These are phyloP conservation scores for Festucalex cinctus DNA, from an alignment of 2,113 vertebrate species.

Conservation along the genomic window DNA sequence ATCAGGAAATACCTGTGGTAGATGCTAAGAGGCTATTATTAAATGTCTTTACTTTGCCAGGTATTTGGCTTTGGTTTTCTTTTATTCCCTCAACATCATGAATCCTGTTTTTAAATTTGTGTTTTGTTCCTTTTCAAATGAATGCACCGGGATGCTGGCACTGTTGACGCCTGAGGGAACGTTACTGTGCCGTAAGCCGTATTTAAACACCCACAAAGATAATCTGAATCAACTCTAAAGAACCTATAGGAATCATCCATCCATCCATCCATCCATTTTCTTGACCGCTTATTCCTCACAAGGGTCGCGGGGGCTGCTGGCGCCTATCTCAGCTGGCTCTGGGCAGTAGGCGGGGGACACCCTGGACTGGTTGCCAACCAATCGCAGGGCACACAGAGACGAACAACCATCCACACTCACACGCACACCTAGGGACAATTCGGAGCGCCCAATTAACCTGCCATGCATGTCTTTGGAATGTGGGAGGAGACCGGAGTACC, in stretches of 20 bases:
- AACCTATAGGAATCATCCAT: neutral
- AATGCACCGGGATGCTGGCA: neutral
- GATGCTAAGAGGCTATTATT: neutral
- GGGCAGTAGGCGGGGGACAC: too few species aligned
- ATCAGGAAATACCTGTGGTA: neutral
- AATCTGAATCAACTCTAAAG: slow-evolving; percentile 3
- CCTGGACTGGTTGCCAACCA: too few species aligned
- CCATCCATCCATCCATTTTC: too few species aligned
- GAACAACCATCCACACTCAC: too few species aligned
- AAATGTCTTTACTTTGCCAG: neutral
- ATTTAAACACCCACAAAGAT: slow-evolving; percentile 8
- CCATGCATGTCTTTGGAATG: too few species aligned
- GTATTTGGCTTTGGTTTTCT: neutral
- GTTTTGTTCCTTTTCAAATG: slow-evolving; percentile 5
- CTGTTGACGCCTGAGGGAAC: slow-evolving; percentile 25
- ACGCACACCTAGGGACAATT: too few species aligned
- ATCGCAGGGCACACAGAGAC: too few species aligned
- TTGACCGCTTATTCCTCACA: too few species aligned
- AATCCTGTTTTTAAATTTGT: neutral
- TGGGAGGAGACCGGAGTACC: too few species aligned
- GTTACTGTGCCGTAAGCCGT: slow-evolving; percentile 8
- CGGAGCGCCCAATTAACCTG: too few species aligned
- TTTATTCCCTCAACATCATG: neutral
- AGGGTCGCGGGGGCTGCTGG: too few species aligned
- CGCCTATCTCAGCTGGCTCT: too few species aligned